Percentiles rank a stretch among this genome's conserved stretches.
phyloP scores from a whole-genome alignment of 2,888 invertebrate genomes.

The Drosophila quasianomalipes region DNA sequence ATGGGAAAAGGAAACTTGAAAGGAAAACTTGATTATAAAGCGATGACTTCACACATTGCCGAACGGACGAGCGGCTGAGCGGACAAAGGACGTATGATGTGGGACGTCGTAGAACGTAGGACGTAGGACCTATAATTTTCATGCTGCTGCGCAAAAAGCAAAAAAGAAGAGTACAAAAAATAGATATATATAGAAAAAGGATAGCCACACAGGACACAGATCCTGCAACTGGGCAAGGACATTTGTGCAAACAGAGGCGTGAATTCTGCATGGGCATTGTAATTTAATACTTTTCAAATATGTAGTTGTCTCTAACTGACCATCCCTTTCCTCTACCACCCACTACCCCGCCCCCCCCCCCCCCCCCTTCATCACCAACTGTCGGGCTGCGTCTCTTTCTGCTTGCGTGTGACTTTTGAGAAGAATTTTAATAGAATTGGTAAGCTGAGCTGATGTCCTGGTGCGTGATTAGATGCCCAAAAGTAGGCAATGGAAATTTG shows the following conservation, averaged over 20 bases:
- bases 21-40: constrained; percentile 84
- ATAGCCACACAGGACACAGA: neutral
- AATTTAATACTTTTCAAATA: constrained; percentile 81
- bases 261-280: constrained; percentile 57
- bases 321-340: neutral
- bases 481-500: constrained; percentile 61
- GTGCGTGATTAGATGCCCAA: constrained; percentile 69
- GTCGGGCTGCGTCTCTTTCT: constrained; percentile 15
- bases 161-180: constrained; percentile 1
- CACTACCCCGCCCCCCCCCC: too few species aligned
- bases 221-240: constrained; percentile 51
- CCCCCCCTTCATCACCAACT: neutral
- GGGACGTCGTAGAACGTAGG: neutral
- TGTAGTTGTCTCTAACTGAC: constrained; percentile 61
- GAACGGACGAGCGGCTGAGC: constrained; percentile 46
- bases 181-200: neutral
- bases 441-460: constrained; percentile 58
- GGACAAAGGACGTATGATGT: constrained; percentile 1
- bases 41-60: constrained; percentile 84
- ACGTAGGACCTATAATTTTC: constrained; percentile 71
- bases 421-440: constrained; percentile 81
- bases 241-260: constrained; percentile 77
- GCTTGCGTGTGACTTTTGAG: constrained; percentile 57
- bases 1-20: constrained; percentile 71
- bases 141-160: constrained; percentile 41